Base-by-base conservation (phyloP, 2,797 vertebrate species). In the Galago senegalensis region DNA sequence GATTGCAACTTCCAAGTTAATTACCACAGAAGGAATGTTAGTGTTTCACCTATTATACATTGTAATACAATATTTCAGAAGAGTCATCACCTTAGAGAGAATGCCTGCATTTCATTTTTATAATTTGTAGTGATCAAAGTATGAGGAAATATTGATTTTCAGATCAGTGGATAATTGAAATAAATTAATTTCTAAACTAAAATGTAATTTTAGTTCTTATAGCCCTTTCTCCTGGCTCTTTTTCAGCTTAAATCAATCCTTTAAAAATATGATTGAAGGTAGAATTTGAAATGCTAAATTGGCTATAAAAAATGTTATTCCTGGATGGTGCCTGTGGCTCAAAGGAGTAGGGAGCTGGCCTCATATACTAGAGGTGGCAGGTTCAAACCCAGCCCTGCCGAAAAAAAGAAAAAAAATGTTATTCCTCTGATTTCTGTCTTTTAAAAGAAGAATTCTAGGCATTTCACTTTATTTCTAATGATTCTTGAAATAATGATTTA, bases 1-100 rank as follows among this genome's bases (percentile, higher is more conserved):
- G 1, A 77, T 88, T 89, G 3, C 7, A 70, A 37, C 14, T 94
- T 94, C 23, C 60, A 91, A 70, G 85, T 88, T 94, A 92, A 92
- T 89, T 93, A 67, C 85, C 58, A 58, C 37, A 72, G 27, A 80
- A 93, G 29, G 14, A 73, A 82, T 61, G 34, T 89, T 91, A 82
- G 37, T 40, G 93, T 97, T 95, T 87, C 29, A 89, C 49, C 43
- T 87, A 49, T 73, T 86, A 53, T 5, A 76, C 6, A 79, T 97
- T 93, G 79, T 67, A 82, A 93, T 88, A 92, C 14, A 77, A 63
- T 81, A 96, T 83, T 97, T 97, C 69, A 87, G 40, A 58, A 43
- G 27, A 87, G 89, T 91, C 67, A 58, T 95, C 37, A 93, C 25
- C 37, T 90, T 89, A 34, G 91, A 92, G 21, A 92, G 43, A 95